Percentiles rank a stretch among this genome's conserved stretches.
Conservation (phyloP, 2,113 vertebrate species). For the Ctenodactylus gundi region DNA sequence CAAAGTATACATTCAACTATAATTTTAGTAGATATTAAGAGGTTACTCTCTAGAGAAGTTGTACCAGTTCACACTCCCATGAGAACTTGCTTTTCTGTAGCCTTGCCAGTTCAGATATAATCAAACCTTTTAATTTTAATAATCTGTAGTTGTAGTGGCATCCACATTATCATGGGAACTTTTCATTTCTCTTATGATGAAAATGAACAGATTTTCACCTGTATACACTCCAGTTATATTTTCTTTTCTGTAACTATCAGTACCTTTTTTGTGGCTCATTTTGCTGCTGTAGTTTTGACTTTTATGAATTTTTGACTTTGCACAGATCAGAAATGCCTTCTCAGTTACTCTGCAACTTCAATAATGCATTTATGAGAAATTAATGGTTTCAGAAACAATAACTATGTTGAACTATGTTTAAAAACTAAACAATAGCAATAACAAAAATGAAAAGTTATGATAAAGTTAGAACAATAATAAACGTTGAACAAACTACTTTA, state of each 20-base stretch:
- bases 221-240: background rate
- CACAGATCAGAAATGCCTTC: background rate
- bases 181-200: background rate
- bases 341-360: background rate
- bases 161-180: background rate
- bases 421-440: too few relatives aligned
- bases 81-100: background rate
- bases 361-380: conserved; percentile 10
- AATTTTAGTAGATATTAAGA: background rate
- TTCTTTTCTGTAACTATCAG: background rate
- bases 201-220: background rate
- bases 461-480: too few relatives aligned
- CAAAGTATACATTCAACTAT: background rate
- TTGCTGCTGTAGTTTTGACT: background rate
- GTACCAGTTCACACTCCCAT: background rate
- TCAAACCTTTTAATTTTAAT: background rate
- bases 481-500: background rate
- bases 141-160: background rate
- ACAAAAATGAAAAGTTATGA: too few relatives aligned
- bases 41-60: background rate
- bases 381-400: background rate
- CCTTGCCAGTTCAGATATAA: background rate
- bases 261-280: background rate
- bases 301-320: background rate
- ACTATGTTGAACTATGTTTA: too few relatives aligned